Evolutionary conservation across 1,140 invertebrate genomes (phyloP), one percentile per base, ranked within the genome.

Genomic region (Gonatopus flavifemur): DNA sequence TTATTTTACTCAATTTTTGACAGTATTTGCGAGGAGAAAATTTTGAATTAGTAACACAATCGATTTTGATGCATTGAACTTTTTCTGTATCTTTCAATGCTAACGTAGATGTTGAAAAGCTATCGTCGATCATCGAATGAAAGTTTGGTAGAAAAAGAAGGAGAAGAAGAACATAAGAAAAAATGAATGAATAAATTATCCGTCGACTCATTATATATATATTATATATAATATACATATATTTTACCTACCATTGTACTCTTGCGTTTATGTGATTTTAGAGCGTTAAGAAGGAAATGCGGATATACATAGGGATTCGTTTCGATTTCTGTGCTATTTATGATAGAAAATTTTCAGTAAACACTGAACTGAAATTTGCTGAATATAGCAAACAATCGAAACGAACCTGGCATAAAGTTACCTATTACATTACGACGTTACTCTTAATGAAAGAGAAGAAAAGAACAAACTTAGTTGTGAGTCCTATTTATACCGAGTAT

Each of bases 231-330:
- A 32, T 13, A 32, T 32, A 32, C 15, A 32, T 32, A 32, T 31
- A 5, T 31, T 31, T 31, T 31, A 13, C 31, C 31, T 32, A 57
- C 51, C 43, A 64, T 52, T n/a, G n/a, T 72, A 70, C 62, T 72
- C 59, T 71, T 72, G 71, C 59, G 67, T 74, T 66, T 70, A 74
- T 74, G 72, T 74, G 72, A 74, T 74, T 74, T 73, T 74, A 74
- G 72, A 58, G 43, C 58, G 52, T 61, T 73, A 73, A 74, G 69
- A 57, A 52, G 53, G 59, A 48, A 55, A 51, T 36, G 52, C 59
- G 57, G 50, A 52, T 43, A n/a, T n/a, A n/a, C n/a, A n/a, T n/a
- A n/a, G n/a, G n/a, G n/a, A n/a, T n/a, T n/a, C n/a, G n/a, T n/a
- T n/a, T n/a, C n/a, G n/a, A n/a, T n/a, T n/a, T n/a, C n/a, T n/a